Evolutionary conservation across 2,113 vertebrate genomes (phyloP).

Genomic region (Chloropsis hardwickii): DNA sequence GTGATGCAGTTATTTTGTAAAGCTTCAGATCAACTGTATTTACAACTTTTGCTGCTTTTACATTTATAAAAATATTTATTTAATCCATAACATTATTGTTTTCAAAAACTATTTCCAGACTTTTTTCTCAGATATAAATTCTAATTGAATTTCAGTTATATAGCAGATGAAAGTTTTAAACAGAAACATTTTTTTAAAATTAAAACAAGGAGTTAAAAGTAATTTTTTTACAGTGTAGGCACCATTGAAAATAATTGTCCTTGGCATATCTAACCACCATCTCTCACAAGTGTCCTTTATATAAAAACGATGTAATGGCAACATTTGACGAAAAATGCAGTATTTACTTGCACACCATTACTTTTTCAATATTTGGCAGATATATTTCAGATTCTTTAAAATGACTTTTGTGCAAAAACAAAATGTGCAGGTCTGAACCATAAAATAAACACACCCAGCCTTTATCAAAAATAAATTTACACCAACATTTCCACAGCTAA

Average conservation of each 20-base stretch:
- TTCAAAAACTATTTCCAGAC: constrained; percentile 79
- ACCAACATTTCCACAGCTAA: constrained; percentile 72
- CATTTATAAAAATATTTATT: constrained; percentile 86
- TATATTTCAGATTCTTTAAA: constrained; percentile 65
- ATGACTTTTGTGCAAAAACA: constrained; percentile 73
- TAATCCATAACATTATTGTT: constrained; percentile 79
- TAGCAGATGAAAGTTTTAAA: constrained; percentile 71
- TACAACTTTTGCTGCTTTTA: constrained; percentile 80
- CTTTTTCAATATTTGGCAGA: constrained; percentile 76
- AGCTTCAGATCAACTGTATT: constrained; percentile 81
- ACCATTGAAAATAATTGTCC: constrained; percentile 75
- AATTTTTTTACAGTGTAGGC: constrained; percentile 74
- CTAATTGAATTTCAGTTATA: constrained; percentile 71
- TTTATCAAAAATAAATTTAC: constrained; percentile 77
- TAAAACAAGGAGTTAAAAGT: constrained; percentile 75
- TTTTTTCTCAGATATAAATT: constrained; percentile 73
- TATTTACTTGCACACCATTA: constrained; percentile 63
- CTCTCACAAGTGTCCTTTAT: constrained; percentile 66
- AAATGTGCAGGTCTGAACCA: constrained; percentile 73
- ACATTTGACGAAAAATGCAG: constrained; percentile 56
- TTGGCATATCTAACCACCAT: constrained; percentile 72
- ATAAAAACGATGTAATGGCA: constrained; percentile 70
- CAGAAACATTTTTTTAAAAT: constrained; percentile 71
- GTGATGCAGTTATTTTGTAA: constrained; percentile 73
- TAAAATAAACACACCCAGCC: constrained; percentile 72